Evolutionary conservation across 2,113 vertebrate species (phyloP).

Genomic region (Gadus chalcogrammus): DNA sequence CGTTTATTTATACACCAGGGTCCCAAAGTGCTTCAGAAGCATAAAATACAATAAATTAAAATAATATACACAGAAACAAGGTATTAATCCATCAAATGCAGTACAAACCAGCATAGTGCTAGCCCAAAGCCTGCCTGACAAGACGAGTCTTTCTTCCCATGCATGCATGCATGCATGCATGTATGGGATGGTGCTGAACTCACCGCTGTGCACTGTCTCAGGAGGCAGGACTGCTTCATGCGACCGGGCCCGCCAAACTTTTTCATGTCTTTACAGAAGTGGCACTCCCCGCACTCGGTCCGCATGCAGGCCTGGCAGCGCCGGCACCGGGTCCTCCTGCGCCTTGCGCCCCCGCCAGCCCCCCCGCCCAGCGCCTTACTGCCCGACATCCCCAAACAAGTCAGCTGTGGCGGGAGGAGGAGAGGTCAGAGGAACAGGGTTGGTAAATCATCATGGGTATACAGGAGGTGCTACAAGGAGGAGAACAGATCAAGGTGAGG

Average conservation of each 20-base stretch:
- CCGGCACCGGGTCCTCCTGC: slow-evolving; percentile 88
- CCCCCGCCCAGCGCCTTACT: slow-evolving; percentile 82
- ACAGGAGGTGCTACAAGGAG: too few species aligned
- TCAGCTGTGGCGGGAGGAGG: slow-evolving; percentile 66
- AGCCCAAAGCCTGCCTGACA: too few species aligned
- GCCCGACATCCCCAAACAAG: slow-evolving; percentile 84
- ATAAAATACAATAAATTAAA: too few species aligned
- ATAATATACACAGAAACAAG: too few species aligned
- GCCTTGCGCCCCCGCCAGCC: slow-evolving; percentile 76
- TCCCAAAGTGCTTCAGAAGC: too few species aligned
- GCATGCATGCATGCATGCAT: not conserved
- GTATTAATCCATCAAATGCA: too few species aligned
- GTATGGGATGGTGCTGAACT: slow-evolving; percentile 31
- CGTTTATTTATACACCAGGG: too few species aligned
- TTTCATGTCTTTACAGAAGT: slow-evolving; percentile 97
- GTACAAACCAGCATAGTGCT: too few species aligned
- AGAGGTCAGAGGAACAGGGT: too few species aligned
- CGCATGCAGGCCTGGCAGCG: slow-evolving; percentile 90
- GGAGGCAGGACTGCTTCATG: slow-evolving; percentile 94
- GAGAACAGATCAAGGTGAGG: not conserved
- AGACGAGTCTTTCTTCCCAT: too few species aligned
- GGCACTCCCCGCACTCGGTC: slow-evolving; percentile 90
- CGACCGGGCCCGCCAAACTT: slow-evolving; percentile 90
- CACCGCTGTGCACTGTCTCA: slow-evolving; percentile 90
- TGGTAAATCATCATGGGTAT: too few species aligned